These are phyloP conservation scores for Anoplius nigerrimus DNA, from an alignment of 2,888 invertebrate genomes.

Conservation along the genomic window DNA sequence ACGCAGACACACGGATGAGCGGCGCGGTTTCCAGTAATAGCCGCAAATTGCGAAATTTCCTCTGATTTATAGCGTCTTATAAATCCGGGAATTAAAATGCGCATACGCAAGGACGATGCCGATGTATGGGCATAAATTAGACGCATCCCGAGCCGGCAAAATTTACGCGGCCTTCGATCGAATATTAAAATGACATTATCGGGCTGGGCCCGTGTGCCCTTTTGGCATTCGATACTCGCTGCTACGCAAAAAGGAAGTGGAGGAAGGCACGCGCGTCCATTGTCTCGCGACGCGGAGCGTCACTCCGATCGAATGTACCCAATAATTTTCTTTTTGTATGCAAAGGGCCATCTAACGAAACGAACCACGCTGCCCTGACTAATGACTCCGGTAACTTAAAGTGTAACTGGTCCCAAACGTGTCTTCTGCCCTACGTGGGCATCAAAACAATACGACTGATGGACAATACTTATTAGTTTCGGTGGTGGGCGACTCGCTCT, in stretches of 20 bases:
- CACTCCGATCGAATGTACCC: too few relatives aligned
- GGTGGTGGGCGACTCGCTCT: constrained; percentile 62
- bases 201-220: neutral
- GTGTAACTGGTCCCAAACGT: constrained; percentile 56
- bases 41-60: constrained; percentile 13
- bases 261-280: neutral
- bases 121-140: too few relatives aligned
- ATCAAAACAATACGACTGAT: constrained; percentile 64
- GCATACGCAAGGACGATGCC: constrained; percentile 1
- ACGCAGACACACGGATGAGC: too few relatives aligned
- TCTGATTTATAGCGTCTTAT: constrained; percentile 33
- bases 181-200: too few relatives aligned
- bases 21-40: constrained; percentile 13
- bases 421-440: constrained; percentile 61
- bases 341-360: constrained; percentile 37
- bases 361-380: constrained; percentile 35
- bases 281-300: neutral
- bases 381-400: constrained; percentile 52
- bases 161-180: neutral
- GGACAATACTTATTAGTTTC: constrained; percentile 68
- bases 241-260: neutral
- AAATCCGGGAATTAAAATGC: constrained; percentile 34
- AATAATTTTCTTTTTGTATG: too few relatives aligned
- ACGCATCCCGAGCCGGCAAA: neutral
- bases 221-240: neutral